Conservation (phyloP, 2,888 invertebrate genomes). For the Iphiclides podalirius region DNA sequence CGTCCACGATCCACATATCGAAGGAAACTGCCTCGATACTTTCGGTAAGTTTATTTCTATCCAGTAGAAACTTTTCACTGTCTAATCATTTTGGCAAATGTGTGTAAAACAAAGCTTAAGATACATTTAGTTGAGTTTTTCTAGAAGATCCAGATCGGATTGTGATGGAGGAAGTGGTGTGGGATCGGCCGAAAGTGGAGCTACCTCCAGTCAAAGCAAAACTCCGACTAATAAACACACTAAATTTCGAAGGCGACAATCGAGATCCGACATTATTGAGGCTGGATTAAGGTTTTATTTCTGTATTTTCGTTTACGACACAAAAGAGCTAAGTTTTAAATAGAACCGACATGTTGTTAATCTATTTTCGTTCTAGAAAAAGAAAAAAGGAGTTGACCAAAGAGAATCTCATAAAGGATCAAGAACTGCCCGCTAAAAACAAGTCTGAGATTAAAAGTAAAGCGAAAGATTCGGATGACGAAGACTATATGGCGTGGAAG, state of each 20-base stretch:
- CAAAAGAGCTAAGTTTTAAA: too few species aligned
- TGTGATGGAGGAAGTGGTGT: conserved; percentile 68
- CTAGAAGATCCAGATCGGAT: conserved; percentile 58
- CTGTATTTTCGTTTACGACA: too few species aligned
- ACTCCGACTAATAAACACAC: conserved; percentile 52
- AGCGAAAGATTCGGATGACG: conserved; percentile 72
- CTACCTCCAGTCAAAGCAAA: conserved; percentile 68
- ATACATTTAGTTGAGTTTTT: too few species aligned
- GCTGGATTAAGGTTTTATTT: conserved; percentile 53
- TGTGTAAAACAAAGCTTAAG: too few species aligned
- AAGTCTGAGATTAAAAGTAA: conserved; percentile 57
- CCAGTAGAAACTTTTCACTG: too few species aligned
- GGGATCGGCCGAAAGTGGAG: conserved; percentile 70
- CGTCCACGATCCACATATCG: conserved; percentile 60
- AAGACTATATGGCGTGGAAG: conserved; percentile 74
- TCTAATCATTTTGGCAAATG: too few species aligned
- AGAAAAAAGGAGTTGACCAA: conserved; percentile 65
- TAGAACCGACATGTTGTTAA: too few species aligned
- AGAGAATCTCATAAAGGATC: conserved; percentile 53
- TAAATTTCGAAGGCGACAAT: conserved; percentile 62
- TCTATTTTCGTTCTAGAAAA: conserved; percentile 50
- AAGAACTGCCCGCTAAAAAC: conserved; percentile 49
- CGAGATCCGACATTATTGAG: conserved; percentile 57
- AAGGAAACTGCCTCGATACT: conserved; percentile 64
- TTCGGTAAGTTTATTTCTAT: conserved; percentile 47